These are phyloP conservation scores for Coendou prehensilis DNA, from an alignment of 2,797 vertebrate genomes.

Conservation along the genomic window DNA sequence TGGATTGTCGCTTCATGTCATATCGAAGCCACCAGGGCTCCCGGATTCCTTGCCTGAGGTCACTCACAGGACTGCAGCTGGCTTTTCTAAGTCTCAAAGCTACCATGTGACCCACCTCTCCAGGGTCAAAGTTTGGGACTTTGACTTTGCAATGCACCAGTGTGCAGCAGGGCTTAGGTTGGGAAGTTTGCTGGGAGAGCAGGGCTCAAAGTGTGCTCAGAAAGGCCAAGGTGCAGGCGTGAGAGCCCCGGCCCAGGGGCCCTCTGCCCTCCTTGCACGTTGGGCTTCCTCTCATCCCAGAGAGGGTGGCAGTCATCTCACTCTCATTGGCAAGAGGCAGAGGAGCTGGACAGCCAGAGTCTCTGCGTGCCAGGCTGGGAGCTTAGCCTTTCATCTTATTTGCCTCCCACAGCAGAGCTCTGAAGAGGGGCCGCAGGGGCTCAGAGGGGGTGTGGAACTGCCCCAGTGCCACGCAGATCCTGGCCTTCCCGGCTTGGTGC, in stretches of 20 bases:
- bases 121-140: background rate
- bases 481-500: accelerated
- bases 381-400: background rate
- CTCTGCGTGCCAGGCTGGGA: accelerated
- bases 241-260: no score
- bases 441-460: no score
- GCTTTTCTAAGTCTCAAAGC: background rate
- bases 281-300: background rate
- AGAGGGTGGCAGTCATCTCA: accelerated
- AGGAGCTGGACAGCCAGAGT: accelerated
- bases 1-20: accelerated
- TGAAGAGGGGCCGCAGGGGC: background rate
- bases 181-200: background rate
- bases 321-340: no score
- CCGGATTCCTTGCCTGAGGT: background rate
- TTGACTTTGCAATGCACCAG: accelerated
- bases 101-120: accelerated
- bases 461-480: accelerated
- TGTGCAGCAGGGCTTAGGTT: accelerated
- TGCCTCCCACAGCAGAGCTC: background rate
- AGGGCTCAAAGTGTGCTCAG: no score
- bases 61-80: accelerated
- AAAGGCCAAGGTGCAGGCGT: background rate
- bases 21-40: background rate
- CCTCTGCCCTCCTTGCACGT: background rate